Base-by-base conservation (phyloP, 2,888 invertebrate species). In the Cremastinae sp. region DNA sequence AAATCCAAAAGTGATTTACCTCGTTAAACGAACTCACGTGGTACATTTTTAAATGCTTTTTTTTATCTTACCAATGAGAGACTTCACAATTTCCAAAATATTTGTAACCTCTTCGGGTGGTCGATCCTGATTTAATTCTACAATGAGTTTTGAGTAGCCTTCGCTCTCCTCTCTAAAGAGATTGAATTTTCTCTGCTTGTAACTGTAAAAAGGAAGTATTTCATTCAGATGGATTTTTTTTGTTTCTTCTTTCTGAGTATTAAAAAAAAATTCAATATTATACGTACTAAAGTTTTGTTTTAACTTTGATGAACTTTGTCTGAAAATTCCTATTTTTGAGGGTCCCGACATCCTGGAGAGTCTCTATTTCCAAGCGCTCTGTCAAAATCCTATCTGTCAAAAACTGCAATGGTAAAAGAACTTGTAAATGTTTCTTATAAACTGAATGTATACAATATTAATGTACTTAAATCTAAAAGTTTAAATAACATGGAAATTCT, bases 131-230 rank as follows among this genome's bases (percentile, higher is more conserved):
- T 96, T 97, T 75, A 99, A 91, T 91, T 98, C 98, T 14, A 97
- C 95, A 72, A 98, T 94, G 53, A 99, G 91, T 90, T 99, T 99
- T 1, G 99, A 96, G 91, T 98, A 99, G 4, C 99, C 99, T 92
- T 99, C 99, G 91, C 96, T 98, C 91, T 99, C 99, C 91, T 99
- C 99, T 66, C 99, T 93, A 87, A 99, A 96, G 84, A 99, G 92
- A 91, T 99, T 99, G 90, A 98, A 99, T 88, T 99, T 99, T 84
- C 98, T 95, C 90, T 99, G 99, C 90, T 99, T 99, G 90, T 99
- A 99, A 90, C 99, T 99, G 90, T 78, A 93, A 93, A 74, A 76
- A 72, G 71, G 18, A 1, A 59, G 22, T 22, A 55, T 16, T 41
- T 9, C 28, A 10, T 7, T 9, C 35, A 9, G 18, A 0, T 22